Percentiles rank a stretch among this genome's conserved stretches.
Evolutionary conservation across 2,113 vertebrate species (phyloP).

Genomic region (Madoqua kirkii): DNA sequence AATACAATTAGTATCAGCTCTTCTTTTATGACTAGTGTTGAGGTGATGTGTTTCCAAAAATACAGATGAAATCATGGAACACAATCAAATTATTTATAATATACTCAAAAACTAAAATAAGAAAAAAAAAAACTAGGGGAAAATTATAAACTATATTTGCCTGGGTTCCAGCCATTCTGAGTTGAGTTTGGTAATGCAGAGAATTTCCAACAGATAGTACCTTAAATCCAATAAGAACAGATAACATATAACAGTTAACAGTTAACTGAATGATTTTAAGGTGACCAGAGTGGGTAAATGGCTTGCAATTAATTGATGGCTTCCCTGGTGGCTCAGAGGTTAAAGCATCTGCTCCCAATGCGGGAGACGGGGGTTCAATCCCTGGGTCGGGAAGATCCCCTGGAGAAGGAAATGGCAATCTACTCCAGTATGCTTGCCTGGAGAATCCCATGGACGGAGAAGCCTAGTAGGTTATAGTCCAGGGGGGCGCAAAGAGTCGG

Average conservation of each 20-base stretch:
- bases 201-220: not conserved
- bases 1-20: not conserved
- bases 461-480: too few relatives aligned
- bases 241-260: not conserved
- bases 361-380: too few relatives aligned
- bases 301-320: not conserved
- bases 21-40: not conserved
- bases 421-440: too few relatives aligned
- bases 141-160: not conserved
- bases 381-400: too few relatives aligned
- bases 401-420: too few relatives aligned
- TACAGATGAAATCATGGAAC: not conserved
- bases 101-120: not conserved
- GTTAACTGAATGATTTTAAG: not conserved
- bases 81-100: not conserved
- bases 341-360: too few relatives aligned
- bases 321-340: too few relatives aligned
- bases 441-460: too few relatives aligned
- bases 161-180: not conserved
- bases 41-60: not conserved
- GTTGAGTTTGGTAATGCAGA: not conserved
- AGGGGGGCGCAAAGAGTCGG: too few relatives aligned
- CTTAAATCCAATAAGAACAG: not conserved
- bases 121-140: not conserved
- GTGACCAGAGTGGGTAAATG: not conserved